A percentile compares a stretch with the other conserved stretches of the same genome.
Conservation (phyloP, 2,113 vertebrate genomes). For the Gopherus evgoodei region DNA sequence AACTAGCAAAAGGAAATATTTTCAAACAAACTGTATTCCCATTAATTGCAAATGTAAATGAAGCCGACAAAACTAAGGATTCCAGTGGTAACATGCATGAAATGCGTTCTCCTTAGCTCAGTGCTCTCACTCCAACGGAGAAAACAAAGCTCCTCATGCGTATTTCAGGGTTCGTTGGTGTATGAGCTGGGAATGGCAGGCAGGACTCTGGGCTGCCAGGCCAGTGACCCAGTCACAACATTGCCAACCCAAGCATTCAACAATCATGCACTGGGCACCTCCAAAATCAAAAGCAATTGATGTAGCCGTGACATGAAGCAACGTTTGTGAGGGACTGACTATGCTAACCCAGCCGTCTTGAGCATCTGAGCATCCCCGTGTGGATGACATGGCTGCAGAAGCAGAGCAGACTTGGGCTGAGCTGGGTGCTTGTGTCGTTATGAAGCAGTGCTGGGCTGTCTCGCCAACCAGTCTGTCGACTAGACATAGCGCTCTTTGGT, state of each 20-base stretch:
- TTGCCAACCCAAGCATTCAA: background rate
- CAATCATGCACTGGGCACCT: background rate
- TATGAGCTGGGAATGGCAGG: background rate
- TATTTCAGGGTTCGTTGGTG: background rate
- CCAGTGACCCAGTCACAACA: too few species aligned
- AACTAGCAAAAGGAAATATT: background rate
- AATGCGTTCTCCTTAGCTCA: background rate
- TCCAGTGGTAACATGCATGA: fast-evolving
- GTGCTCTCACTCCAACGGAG: background rate
- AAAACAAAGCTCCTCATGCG: fast-evolving
- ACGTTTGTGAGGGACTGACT: background rate
- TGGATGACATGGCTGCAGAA: background rate
- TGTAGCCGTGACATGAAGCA: too few species aligned
- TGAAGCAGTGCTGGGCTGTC: background rate
- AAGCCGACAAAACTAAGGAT: background rate
- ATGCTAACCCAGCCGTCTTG: background rate
- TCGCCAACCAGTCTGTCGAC: background rate
- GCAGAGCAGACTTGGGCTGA: background rate
- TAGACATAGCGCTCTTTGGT: too few species aligned
- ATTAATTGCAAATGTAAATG: background rate
- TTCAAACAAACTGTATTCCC: background rate
- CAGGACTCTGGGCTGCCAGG: background rate
- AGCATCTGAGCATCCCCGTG: background rate
- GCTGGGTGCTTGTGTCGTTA: background rate
- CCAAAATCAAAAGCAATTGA: background rate